Evolutionary conservation across 2,888 invertebrate species (phyloP).

Genomic region (Arrhopalites spinosus): DNA sequence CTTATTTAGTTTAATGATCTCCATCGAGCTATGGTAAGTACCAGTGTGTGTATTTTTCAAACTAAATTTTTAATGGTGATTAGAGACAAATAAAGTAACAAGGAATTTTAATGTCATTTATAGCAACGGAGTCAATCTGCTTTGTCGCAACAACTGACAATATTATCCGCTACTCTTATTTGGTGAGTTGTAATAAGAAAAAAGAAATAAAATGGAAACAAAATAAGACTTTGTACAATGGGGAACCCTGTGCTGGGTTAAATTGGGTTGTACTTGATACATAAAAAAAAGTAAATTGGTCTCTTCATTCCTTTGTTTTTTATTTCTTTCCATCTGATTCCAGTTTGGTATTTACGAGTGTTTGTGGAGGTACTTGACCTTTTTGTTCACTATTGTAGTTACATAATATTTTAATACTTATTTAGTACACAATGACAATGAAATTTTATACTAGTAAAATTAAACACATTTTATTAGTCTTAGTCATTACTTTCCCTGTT

Average conservation of each 20-base stretch:
- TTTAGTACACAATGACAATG: too few species aligned
- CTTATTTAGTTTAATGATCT: slow-evolving; percentile 80
- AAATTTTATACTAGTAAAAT: too few species aligned
- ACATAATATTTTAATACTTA: too few species aligned
- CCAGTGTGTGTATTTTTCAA: too few species aligned
- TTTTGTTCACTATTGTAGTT: too few species aligned
- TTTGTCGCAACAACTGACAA: slow-evolving; percentile 91
- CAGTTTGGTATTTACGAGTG: slow-evolving; percentile 8
- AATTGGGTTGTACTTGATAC: too few species aligned
- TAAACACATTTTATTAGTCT: background rate
- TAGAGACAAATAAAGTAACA: too few species aligned
- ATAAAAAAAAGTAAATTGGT: background rate
- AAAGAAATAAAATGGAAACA: background rate
- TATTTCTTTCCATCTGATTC: background rate
- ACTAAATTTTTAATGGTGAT: too few species aligned
- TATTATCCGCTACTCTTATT: slow-evolving; percentile 83
- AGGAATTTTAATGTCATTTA: too few species aligned
- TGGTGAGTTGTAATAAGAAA: slow-evolving; percentile 18
- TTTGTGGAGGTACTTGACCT: too few species aligned
- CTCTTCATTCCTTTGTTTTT: background rate
- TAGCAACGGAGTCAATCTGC: slow-evolving; percentile 97
- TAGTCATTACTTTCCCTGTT: background rate
- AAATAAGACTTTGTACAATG: background rate
- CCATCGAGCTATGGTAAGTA: slow-evolving; percentile 94
- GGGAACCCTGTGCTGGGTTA: background rate